A percentile compares a stretch with the other conserved stretches of the same genome.
phyloP scores from a whole-genome alignment of 2,113 vertebrate species.

The Camelus bactrianus region DNA sequence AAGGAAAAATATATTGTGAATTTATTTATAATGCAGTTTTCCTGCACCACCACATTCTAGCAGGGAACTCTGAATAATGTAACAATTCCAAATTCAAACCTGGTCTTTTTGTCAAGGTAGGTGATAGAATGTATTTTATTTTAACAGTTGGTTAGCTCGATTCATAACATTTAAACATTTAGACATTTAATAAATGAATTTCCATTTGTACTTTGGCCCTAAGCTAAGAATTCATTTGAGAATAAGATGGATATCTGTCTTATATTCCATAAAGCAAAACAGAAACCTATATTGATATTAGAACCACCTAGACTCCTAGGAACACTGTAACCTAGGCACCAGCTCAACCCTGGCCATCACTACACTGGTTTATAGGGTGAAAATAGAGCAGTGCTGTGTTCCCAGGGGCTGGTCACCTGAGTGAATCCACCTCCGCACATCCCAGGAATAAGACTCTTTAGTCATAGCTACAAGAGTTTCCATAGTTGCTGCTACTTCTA shows the following conservation, averaged over 20 bases:
- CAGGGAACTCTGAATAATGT: background rate
- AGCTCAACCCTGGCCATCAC: background rate
- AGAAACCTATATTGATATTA: background rate
- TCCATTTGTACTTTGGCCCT: constrained; percentile 1
- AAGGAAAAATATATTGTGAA: background rate
- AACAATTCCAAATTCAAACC: constrained; percentile 1
- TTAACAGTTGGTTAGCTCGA: background rate
- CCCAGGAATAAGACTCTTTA: background rate
- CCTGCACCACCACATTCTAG: background rate
- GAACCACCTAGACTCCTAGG: background rate
- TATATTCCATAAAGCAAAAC: background rate
- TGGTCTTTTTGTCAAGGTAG: background rate
- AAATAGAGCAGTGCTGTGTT: background rate
- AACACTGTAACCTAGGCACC: background rate
- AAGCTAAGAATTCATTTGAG: background rate
- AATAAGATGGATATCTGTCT: background rate
- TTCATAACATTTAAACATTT: background rate
- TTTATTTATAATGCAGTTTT: constrained; percentile 34
- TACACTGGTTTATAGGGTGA: background rate
- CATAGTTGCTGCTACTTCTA: background rate
- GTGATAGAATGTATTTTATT: constrained; percentile 5
- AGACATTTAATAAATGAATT: background rate
- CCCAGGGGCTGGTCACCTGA: background rate
- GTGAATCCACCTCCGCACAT: background rate
- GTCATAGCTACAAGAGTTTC: background rate